These are phyloP conservation scores for Seriola aureovittata DNA, from an alignment of 2,113 vertebrate species.

Conservation along the genomic window DNA sequence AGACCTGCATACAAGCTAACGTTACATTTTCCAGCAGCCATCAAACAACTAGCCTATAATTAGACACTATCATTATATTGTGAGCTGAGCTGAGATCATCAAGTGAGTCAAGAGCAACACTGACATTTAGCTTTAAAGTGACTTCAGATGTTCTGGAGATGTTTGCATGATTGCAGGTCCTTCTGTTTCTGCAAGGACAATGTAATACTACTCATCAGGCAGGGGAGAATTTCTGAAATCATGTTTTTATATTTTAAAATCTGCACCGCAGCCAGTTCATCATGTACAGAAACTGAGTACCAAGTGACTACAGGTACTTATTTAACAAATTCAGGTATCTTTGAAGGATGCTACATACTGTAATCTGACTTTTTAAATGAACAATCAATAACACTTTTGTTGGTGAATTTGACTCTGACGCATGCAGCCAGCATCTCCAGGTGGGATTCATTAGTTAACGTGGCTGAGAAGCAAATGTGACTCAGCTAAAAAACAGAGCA, in stretches of 20 bases:
- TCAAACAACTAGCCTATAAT: conserved; percentile 76
- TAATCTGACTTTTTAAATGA: neutral
- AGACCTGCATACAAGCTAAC: conserved; percentile 64
- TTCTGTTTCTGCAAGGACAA: neutral
- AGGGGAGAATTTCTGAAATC: neutral
- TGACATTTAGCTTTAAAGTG: conserved; percentile 60
- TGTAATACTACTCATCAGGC: neutral
- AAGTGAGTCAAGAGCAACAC: conserved; percentile 60
- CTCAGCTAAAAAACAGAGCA: conserved; percentile 64
- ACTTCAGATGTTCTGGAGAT: conserved; percentile 67
- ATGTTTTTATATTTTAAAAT: neutral
- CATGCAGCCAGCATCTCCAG: conserved; percentile 36
- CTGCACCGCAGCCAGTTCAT: neutral
- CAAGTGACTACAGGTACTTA: neutral
- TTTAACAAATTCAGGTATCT: neutral
- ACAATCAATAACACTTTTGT: neutral
- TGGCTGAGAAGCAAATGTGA: conserved; percentile 49
- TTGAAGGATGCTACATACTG: neutral
- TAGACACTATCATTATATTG: conserved; percentile 74
- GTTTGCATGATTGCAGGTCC: conserved; percentile 15
- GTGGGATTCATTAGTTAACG: conserved; percentile 65
- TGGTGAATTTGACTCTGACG: neutral
- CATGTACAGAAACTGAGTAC: neutral
- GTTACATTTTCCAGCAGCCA: conserved; percentile 76
- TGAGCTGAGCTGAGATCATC: conserved; percentile 68